Evolutionary conservation across 2,888 invertebrate species (phyloP), one percentile per base, ranked within the genome.

Genomic region (Eupithecia dodoneata): DNA sequence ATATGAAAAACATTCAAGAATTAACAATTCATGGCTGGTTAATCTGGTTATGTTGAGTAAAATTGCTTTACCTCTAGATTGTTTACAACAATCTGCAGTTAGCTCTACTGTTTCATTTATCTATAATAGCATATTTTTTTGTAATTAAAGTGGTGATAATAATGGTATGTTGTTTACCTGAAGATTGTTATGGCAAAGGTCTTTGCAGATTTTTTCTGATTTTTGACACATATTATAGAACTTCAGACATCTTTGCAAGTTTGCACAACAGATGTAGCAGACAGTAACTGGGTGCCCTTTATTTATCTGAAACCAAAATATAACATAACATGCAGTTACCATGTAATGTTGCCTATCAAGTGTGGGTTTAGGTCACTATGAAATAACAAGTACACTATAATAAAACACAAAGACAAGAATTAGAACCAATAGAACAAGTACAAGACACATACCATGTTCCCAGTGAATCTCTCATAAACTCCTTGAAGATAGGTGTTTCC

Each of bases 221-320:
- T 74, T 76, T 41, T 78, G 76, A 9, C 76, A 76, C 78, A 78
- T 72, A 45, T 74, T 52, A 18, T 47, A 76, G 72, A 78, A 76
- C 63, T 52, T 78, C 9, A 73, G 30, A 42, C 78, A 76, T 72
- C 63, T 71, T 69, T 72, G 67, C 0, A 78, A 65, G 72, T 72
- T 74, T n/a, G 76, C 66, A 59, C 63, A 52, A 18, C 78, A 78
- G 45, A 78, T 72, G 18, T 67, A 76, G 71, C 78, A 78, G n/a
- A 78, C 12, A 69, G 73, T 52, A 12, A 49, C 2, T 12, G 44
- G 18, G 10, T 12, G 12, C 10, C 42, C 70, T 13, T 30, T 13
- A 12, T 47, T 13, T 13, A 47, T 47, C 70, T 47, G 45, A 9
- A 70, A 70, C 10, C 42, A 41, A 42, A 41, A 66, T 15, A 66